phyloP scores from a whole-genome alignment of 2,797 vertebrate genomes.

The Eutrigla gurnardus region DNA sequence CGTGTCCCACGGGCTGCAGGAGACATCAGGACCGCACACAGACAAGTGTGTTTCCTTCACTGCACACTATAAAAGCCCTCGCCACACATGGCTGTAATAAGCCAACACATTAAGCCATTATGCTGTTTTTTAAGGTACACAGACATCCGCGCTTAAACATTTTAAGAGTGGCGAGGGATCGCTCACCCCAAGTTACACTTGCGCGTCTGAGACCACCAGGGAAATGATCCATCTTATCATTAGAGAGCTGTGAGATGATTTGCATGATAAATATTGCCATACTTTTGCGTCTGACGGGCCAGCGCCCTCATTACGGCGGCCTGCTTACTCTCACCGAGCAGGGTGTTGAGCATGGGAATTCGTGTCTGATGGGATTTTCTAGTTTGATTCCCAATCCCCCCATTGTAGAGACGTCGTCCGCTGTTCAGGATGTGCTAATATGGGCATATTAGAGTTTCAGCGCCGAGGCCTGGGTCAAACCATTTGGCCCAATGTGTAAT shows the following conservation, averaged over 20 bases:
- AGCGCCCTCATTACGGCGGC: slow-evolving; percentile 9
- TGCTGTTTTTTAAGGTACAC: slow-evolving; percentile 82
- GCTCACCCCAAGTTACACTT: slow-evolving; percentile 72
- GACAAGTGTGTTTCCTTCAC: slow-evolving; percentile 76
- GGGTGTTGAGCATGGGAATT: slow-evolving; percentile 1
- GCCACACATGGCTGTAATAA: slow-evolving; percentile 88
- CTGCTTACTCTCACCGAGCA: slow-evolving; percentile 25
- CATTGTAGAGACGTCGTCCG: slow-evolving; percentile 20
- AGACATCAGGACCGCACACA: slow-evolving; percentile 86
- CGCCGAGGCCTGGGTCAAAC: slow-evolving; percentile 63
- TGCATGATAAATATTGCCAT: slow-evolving; percentile 25
- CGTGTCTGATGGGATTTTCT: slow-evolving; percentile 20
- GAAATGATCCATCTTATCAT: slow-evolving; percentile 71
- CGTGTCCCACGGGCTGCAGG: slow-evolving; percentile 77
- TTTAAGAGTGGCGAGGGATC: slow-evolving; percentile 84
- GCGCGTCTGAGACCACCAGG: slow-evolving; percentile 82
- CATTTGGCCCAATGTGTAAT: slow-evolving; percentile 60
- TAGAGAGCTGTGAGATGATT: slow-evolving; percentile 41
- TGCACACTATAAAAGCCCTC: slow-evolving; percentile 74
- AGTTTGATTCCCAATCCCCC: slow-evolving; percentile 37
- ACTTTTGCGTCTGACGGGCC: slow-evolving; percentile 10
- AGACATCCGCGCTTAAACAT: slow-evolving; percentile 87
- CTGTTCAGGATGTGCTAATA: slow-evolving; percentile 68
- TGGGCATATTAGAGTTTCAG: slow-evolving; percentile 60
- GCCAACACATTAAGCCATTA: slow-evolving; percentile 86